Conservation (phyloP, 2,888 invertebrate genomes). For the Chrysolina haemoptera region DNA sequence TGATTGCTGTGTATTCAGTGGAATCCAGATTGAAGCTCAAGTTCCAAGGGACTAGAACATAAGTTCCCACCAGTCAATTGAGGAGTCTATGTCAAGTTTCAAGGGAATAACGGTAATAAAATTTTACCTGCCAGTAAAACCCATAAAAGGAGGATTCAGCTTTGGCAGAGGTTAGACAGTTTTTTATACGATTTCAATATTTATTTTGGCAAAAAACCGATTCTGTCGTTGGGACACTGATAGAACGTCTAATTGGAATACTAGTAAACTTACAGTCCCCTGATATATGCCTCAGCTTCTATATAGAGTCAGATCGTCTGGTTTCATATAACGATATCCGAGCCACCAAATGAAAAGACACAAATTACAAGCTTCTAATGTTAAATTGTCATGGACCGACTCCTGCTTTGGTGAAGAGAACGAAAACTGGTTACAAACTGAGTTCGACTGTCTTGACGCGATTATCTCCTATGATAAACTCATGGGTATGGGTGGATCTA, state of each 20-base stretch:
- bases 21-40: no score
- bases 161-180: not conserved
- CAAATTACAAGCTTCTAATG: no score
- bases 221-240: not conserved
- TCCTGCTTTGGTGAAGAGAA: not conserved
- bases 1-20: no score
- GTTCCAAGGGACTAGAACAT: no score
- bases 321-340: not conserved
- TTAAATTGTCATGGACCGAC: not conserved
- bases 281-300: not conserved
- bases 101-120: not conserved
- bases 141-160: not conserved
- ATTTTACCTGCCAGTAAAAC: not conserved
- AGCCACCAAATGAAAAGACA: not conserved
- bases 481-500: slow-evolving; percentile 16
- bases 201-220: not conserved
- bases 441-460: not conserved
- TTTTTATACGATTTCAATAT: not conserved
- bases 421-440: not conserved
- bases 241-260: not conserved
- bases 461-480: not conserved
- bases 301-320: not conserved
- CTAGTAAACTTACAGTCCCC: not conserved
- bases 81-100: not conserved
- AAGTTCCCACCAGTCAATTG: no score